Evolutionary conservation across 2,888 invertebrate species (phyloP), one percentile per base, ranked within the genome.

Genomic region (Aleiodes leptofemur): DNA sequence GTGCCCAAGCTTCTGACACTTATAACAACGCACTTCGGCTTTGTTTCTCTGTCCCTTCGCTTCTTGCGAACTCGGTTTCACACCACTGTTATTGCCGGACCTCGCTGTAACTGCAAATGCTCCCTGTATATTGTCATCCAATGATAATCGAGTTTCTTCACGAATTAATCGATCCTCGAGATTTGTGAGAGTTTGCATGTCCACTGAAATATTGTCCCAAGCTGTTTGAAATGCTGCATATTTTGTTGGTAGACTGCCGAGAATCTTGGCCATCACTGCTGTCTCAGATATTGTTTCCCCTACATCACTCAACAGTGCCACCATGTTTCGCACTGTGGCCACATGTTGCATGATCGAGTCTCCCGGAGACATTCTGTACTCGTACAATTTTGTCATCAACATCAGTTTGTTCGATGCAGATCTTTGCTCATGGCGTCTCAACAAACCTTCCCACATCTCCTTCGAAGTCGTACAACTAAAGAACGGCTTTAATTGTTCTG

Each of bases 391-490:
- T 57, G 34, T 13, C 69, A 55, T 66, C 14, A 76, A 53, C 57
- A 70, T 51, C 13, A 77, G 66, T 31, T 70, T 72, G 43, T 69
- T 77, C 23, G 75, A 78, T 29, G 73, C 73, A 11, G 77, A 78
- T 55, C 79, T 81, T 13, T 76, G 79, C 64, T 77, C 70, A 48
- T 80, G 75, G 13, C 78, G 72, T 13, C 64, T 31, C 3, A 7
- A 38, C 50, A 78, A 48, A 57, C 56, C 76, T 7, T 71, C 69
- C 76, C 77, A 78, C 73, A 73, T 78, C 48, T 73, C 72, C 7
- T 83, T 85, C 23, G 76, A 76, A 0, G 76, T 74, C 0, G 69
- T 29, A 16, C 81, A 77, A 8, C 61, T 71, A 11, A 82, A 43
- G 31, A 82, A 14, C 13, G 71, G 56, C 31, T 81, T 61, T 8